Conservation (phyloP, 2,888 invertebrate species). For the Pseudococcus viburni region DNA sequence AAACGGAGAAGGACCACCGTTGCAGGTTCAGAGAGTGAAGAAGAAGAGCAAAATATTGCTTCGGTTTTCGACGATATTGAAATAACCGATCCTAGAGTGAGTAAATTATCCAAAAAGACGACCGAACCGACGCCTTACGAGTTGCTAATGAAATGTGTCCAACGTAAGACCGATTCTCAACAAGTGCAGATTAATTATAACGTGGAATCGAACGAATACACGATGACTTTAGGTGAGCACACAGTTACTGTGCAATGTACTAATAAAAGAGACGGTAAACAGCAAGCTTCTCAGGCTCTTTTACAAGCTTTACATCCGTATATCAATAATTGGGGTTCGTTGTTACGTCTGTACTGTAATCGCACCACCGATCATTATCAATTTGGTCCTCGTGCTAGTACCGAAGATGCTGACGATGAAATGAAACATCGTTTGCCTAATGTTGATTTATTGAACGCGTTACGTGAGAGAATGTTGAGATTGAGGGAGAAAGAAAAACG, state of each 20-base stretch:
- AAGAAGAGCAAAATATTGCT: conserved; percentile 56
- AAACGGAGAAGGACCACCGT: conserved; percentile 74
- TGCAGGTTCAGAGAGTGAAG: background rate
- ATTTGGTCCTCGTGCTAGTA: conserved; percentile 24
- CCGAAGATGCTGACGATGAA: conserved; percentile 59
- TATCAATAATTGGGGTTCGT: conserved; percentile 93
- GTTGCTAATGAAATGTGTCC: conserved; percentile 90
- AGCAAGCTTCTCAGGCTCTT: conserved; percentile 94
- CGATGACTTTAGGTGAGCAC: conserved; percentile 95
- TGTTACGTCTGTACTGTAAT: conserved; percentile 88
- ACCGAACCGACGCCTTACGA: conserved; percentile 97
- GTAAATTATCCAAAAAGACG: conserved; percentile 95
- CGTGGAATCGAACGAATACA: conserved; percentile 92
- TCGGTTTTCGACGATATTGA: conserved; percentile 87
- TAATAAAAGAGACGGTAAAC: conserved; percentile 97
- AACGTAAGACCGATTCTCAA: conserved; percentile 92
- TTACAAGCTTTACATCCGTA: conserved; percentile 91
- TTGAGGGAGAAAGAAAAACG: conserved; percentile 1
- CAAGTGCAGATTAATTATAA: conserved; percentile 90
- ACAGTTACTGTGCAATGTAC: conserved; percentile 91
- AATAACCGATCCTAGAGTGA: conserved; percentile 93
- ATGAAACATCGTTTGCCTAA: conserved; percentile 40
- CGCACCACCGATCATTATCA: conserved; percentile 47
- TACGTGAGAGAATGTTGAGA: conserved; percentile 33
- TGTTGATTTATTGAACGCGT: conserved; percentile 6